Evolutionary conservation across 2,888 invertebrate genomes (phyloP).

Genomic region (Phyllotreta striolata): DNA sequence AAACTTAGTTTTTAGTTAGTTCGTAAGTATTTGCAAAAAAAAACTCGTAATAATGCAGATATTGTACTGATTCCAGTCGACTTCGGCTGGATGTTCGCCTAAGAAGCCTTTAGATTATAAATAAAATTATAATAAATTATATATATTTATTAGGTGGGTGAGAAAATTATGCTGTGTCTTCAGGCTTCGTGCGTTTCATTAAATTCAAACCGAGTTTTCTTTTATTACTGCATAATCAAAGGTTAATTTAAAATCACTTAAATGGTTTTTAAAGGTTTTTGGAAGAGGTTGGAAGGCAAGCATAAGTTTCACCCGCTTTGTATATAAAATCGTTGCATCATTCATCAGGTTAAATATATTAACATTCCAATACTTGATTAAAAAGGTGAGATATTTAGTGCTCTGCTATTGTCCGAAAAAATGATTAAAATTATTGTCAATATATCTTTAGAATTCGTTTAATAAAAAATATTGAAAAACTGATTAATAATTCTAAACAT

Average conservation of each 20-base stretch:
- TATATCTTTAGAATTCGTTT: slow-evolving; percentile 54
- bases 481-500: slow-evolving; percentile 60
- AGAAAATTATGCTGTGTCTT: slow-evolving; percentile 21
- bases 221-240: neutral
- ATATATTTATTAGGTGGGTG: slow-evolving; percentile 31
- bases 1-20: slow-evolving; percentile 55
- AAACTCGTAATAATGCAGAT: slow-evolving; percentile 52
- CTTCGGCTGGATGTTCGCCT: slow-evolving; percentile 59
- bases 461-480: slow-evolving; percentile 45
- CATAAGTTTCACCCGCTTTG: slow-evolving; percentile 22
- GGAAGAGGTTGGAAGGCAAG: slow-evolving; percentile 3
- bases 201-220: neutral
- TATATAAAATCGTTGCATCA: slow-evolving; percentile 54
- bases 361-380: slow-evolving; percentile 54
- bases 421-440: slow-evolving; percentile 57
- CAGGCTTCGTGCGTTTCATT: neutral
- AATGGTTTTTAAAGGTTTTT: too few species aligned
- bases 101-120: slow-evolving; percentile 60
- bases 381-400: slow-evolving; percentile 46
- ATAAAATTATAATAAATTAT: slow-evolving; percentile 35
- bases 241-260: too few species aligned
- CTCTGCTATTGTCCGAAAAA: slow-evolving; percentile 45
- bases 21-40: slow-evolving; percentile 56
- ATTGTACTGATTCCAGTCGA: slow-evolving; percentile 57
- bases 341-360: slow-evolving; percentile 51